Base-by-base conservation (phyloP, 2,113 vertebrate genomes). In the Pseudorectes ferrugineus region DNA sequence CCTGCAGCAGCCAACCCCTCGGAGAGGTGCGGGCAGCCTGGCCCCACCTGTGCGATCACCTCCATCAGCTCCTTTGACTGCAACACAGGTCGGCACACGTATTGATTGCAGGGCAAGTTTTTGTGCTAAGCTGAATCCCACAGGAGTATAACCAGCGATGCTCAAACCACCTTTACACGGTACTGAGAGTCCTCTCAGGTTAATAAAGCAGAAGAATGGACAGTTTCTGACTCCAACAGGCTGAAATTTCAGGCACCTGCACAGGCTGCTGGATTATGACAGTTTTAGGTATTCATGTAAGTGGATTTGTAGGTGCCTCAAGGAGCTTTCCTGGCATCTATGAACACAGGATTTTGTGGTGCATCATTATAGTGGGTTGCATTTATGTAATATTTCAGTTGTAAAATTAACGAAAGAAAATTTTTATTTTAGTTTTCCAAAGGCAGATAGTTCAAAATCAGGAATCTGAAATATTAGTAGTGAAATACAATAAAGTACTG, bases 151-250 rank as follows among this genome's bases (percentile, higher is more conserved):
- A 31, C 14, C 77, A 46, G 36, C 3, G 1, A 4, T 8, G 55
- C 59, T 81, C 70, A 49, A 31, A 46, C 17, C 31, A 18, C 14
- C 26, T 43, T 20, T 11, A 15, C 3, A 1, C 0, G 0, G 24
- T 52, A 16, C 4, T 24, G 14, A 33, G 33, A 49, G 61, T 18
- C 18, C 24, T 78, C 26, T 57, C 28, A 18, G 65, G 10, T 21
- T 77, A 70, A 73, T 35, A 59, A 65, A 58, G 40, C 19, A 48
- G 45, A 42, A 55, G 15, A 85, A 46, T 7, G 29, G 21, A 11
- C 8, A 33, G n/a, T 10, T 82, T 66, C 17, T 62, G 21, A 29
- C 7, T 52, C 26, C 31, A 71, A 26, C 16, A 51, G 11, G 11
- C 17, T 31, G 15, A 70, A 54, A 33, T n/a, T 54, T 65, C 20